Percentiles rank a stretch among this genome's conserved stretches.
Conservation (phyloP, 2,797 vertebrate genomes). For the Fistularia commersonii region DNA sequence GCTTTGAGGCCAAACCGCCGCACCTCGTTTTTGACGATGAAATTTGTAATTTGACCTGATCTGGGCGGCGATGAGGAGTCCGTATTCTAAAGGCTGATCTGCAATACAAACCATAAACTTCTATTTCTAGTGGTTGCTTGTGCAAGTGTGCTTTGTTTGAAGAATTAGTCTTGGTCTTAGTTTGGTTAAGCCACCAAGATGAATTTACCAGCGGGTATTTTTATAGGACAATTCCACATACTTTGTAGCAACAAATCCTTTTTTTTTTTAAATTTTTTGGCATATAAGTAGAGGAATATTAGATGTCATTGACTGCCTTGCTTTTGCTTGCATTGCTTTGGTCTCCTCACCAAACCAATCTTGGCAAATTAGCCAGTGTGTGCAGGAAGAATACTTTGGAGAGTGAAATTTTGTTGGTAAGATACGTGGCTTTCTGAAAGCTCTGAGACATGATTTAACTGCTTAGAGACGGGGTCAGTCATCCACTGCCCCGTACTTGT, state of each 20-base stretch:
- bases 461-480: conserved; percentile 21
- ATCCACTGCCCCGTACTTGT: conserved; percentile 30
- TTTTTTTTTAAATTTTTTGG: conserved; percentile 6
- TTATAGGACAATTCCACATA: conserved; percentile 22
- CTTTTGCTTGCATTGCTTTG: conserved; percentile 23
- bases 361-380: conserved; percentile 40
- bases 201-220: conserved; percentile 18
- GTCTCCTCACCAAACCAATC: conserved; percentile 32
- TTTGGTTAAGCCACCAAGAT: too few relatives aligned
- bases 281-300: conserved; percentile 22
- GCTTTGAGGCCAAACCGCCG: too few relatives aligned
- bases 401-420: conserved; percentile 32
- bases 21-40: too few relatives aligned
- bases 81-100: too few relatives aligned
- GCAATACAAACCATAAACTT: too few relatives aligned
- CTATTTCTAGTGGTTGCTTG: too few relatives aligned
- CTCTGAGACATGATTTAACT: conserved; percentile 35
- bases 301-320: conserved; percentile 31
- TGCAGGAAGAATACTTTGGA: conserved; percentile 33
- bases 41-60: too few relatives aligned
- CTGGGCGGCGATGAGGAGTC: too few relatives aligned
- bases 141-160: too few relatives aligned
- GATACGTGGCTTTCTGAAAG: conserved; percentile 27
- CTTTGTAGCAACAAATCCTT: conserved; percentile 16
- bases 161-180: too few relatives aligned